phyloP scores from a whole-genome alignment of 2,113 vertebrate genomes.

The Barbus barbus region DNA sequence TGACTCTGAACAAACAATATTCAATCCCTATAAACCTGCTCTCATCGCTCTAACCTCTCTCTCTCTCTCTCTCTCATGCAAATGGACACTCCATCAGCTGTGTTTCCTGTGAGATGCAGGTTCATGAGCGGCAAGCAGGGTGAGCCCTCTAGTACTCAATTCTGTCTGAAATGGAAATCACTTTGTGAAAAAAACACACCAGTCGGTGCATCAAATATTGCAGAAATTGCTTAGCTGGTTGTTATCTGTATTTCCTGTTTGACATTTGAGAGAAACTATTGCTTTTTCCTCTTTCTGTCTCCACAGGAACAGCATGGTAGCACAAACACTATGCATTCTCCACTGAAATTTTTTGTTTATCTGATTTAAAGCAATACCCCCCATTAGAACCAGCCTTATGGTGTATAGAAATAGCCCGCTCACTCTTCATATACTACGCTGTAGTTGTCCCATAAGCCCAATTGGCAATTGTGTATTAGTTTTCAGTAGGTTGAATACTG shows the following conservation, averaged over 20 bases:
- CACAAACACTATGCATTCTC: not conserved
- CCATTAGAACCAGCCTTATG: not conserved
- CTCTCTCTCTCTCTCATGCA: conserved; percentile 20
- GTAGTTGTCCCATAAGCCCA: not conserved
- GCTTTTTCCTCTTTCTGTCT: not conserved
- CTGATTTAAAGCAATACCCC: not conserved
- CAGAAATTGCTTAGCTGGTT: conserved; percentile 16
- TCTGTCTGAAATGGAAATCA: conserved; percentile 37
- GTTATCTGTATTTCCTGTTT: conserved; percentile 23
- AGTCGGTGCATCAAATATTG: not conserved
- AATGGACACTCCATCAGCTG: conserved; percentile 12
- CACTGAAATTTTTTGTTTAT: not conserved
- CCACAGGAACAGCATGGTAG: not conserved
- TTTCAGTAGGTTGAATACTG: conserved; percentile 22
- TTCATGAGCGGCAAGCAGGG: not conserved
- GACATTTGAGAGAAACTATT: not conserved
- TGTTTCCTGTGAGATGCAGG: not conserved
- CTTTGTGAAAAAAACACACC: not conserved
- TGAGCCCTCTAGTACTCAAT: conserved; percentile 1
- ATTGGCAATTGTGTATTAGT: not conserved
- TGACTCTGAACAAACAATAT: not conserved
- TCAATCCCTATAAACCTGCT: not conserved
- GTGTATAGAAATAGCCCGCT: conserved; percentile 11
- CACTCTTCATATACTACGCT: not conserved
- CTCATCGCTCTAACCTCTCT: not conserved